phyloP scores from a whole-genome alignment of 1,140 invertebrate genomes.

The Zaprionus taronus region DNA sequence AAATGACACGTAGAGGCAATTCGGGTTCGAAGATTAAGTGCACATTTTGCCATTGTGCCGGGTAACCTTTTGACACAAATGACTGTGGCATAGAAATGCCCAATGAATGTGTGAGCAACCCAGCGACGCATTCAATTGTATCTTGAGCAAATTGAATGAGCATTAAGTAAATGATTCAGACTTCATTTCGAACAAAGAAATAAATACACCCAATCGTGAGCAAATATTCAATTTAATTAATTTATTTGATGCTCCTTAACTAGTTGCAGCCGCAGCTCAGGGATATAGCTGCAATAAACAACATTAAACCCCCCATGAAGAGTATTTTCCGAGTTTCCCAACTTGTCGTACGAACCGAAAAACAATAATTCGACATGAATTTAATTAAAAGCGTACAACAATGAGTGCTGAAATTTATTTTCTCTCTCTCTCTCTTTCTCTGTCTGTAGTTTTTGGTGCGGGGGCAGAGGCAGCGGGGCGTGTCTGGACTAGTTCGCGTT shows the following conservation, averaged over 20 bases:
- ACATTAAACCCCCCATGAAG: neutral
- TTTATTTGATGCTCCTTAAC: neutral
- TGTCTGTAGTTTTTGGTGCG: too few relatives aligned
- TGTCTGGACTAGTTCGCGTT: constrained; percentile 8
- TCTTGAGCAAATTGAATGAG: constrained; percentile 29
- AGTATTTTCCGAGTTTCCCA: neutral
- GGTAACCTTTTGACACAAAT: constrained; percentile 35
- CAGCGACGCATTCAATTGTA: constrained; percentile 12
- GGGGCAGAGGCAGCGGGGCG: neutral
- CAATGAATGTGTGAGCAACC: neutral
- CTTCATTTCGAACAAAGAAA: constrained; percentile 5
- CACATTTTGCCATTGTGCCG: constrained; percentile 31
- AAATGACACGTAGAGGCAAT: constrained; percentile 53
- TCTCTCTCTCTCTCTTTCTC: too few relatives aligned
- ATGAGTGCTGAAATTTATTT: constrained; percentile 11
- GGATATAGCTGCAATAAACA: neutral
- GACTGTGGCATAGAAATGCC: constrained; percentile 24
- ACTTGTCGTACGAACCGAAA: neutral
- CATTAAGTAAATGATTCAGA: constrained; percentile 57
- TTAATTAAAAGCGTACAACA: constrained; percentile 29
- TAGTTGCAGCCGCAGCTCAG: neutral
- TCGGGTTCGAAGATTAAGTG: constrained; percentile 48
- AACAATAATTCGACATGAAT: constrained; percentile 27
- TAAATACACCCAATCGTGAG: neutral
- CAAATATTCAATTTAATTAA: neutral